Evolutionary conservation across 92 coral and sea anemone genomes (phyloP), one percentile per base, ranked within the genome.

Genomic region (Meandrina meandrites): DNA sequence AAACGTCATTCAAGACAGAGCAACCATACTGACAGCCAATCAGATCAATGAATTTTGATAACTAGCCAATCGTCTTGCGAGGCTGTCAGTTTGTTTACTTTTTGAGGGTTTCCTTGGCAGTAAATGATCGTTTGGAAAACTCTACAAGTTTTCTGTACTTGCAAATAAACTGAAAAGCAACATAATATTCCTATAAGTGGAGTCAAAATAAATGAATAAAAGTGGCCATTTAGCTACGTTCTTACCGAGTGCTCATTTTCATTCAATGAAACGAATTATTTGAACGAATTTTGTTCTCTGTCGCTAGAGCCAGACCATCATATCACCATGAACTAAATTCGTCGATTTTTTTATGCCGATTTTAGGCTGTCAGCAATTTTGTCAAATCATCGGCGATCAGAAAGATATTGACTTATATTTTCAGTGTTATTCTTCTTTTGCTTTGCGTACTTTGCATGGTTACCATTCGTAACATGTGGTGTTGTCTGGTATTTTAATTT

Each of bases 1-100:
- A 94, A 92, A 88, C 93, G 96, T 92, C 95, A 92, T 84, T 86
- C 79, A 86, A 81, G 91, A 51, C 53, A 21, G 35, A 31, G 75
- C 64, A 12, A 78, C 40, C 76, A 28, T 50, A 17, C 73, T 66
- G 74, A 34, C 27, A 81, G 69, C 94, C 94, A 92, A 92, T 92
- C 90, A 90, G 75, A 81, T 69, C 37, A 31, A 42, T 0, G 72
- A 71, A 47, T 86, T 66, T 31, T 36, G 16, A 1, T 28, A 68
- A 5, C 62, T 50, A 75, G 82, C 90, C 94, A 92, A 89, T 92
- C 88, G 86, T 48, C 28, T 75, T 76, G 21, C 80, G 21, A 24
- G 22, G 18, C n/a, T 53, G 50, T 6, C 68, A 81, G 84, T 81
- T 87, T 81, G 57, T 69, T 80, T 87, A 24, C 62, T 30, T 32